Percentiles rank a stretch among this genome's conserved stretches.
phyloP scores from a whole-genome alignment of 2,797 vertebrate species.

The Megaceryle alcyon region DNA sequence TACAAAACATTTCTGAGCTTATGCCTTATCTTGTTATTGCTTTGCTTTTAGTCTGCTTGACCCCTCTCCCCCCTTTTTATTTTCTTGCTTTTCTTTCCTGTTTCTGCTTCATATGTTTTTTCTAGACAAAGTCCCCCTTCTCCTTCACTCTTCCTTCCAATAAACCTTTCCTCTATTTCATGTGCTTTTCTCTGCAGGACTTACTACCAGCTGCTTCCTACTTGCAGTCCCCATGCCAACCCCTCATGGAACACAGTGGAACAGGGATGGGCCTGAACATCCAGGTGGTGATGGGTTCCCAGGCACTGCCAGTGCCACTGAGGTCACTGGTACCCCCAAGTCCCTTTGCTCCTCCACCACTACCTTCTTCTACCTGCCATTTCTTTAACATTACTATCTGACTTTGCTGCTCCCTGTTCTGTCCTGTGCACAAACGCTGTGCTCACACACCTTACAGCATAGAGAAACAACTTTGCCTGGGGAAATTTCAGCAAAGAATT shows the following conservation, averaged over 20 bases:
- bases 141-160: background rate
- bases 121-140: background rate
- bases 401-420: background rate
- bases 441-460: too few species aligned
- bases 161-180: background rate
- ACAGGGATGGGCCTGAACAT: accelerated
- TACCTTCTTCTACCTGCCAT: too few species aligned
- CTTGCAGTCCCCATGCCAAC: background rate
- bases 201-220: background rate
- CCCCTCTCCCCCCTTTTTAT: accelerated
- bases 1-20: background rate
- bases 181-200: background rate
- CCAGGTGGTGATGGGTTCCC: accelerated
- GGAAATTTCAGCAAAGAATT: background rate
- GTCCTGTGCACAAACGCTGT: background rate
- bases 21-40: background rate
- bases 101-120: background rate
- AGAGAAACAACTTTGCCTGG: background rate
- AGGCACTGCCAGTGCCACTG: background rate
- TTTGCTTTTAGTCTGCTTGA: background rate
- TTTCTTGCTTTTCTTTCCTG: background rate
- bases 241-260: accelerated
- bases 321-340: accelerated
- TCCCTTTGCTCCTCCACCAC: background rate
- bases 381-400: background rate